Base-by-base conservation (phyloP, 1,140 invertebrate species). In the Drosophila nannoptera region DNA sequence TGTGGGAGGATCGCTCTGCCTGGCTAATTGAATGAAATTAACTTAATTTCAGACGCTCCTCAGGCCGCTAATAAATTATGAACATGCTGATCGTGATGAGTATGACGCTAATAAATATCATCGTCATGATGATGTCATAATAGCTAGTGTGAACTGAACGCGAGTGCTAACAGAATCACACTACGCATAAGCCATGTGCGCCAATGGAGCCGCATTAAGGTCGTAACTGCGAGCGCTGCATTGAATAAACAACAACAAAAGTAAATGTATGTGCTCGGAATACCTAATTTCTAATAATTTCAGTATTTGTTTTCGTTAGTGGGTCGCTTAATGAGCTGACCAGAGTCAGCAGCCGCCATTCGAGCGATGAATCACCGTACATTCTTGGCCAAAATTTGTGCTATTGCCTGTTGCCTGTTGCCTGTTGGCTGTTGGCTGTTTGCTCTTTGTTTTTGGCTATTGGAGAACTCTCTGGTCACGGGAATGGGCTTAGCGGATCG, bases 131-230 rank as follows among this genome's bases (percentile, higher is more conserved):
- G 66, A 63, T 63, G 43, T 69, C 60, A 69, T 63, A 43, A 35
- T 49, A 36, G 36, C 33, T 12, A 71, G 64, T 66, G 59, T 45
- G 61, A 64, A 48, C 40, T 22, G 22, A 22, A 22, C n/a, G n/a
- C n/a, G n/a, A n/a, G n/a, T n/a, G 40, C 61, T 4, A 55, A 55
- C 38, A 32, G 53, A 55, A 14, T 55, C 40, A 45, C 46, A 82
- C 75, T 82, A 73, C 80, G 75, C 75, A 78, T 83, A 78, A 75
- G 78, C 70, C 78, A 78, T 82, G 78, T 82, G 80, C 56, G 72
- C 62, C 36, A 40, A 6, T 31, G 22, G 22, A 35, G 59, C 66
- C 62, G 59, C 36, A 35, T 31, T 43, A 64, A 64, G 60, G 60
- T 55, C 52, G 64, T 35, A 55, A 11, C 62, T 58, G 36, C 53